Conservation (phyloP, 1,140 invertebrate species). For the Leptopilina boulardi region DNA sequence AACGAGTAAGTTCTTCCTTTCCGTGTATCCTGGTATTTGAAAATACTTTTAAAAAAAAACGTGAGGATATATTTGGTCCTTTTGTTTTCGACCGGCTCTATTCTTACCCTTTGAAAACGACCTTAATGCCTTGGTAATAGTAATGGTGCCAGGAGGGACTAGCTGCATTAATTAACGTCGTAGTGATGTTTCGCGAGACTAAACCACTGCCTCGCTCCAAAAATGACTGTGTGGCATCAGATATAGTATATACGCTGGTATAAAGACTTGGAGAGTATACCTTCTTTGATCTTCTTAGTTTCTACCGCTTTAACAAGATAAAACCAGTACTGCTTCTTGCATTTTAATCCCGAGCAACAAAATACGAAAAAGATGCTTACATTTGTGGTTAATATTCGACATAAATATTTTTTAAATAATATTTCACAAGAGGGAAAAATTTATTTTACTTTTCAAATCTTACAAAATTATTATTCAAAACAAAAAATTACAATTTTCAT, state of each 20-base stretch:
- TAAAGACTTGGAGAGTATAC: constrained; percentile 33
- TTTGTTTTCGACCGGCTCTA: constrained; percentile 17
- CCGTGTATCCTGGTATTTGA: neutral
- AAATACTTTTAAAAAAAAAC: neutral
- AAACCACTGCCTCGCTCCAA: constrained; percentile 32
- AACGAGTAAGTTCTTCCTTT: neutral
- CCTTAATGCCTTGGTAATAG: constrained; percentile 27
- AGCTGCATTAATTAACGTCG: constrained; percentile 64
- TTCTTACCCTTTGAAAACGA: constrained; percentile 25
- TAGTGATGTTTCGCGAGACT: constrained; percentile 48
- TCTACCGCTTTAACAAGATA: constrained; percentile 22
- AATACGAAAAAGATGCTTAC: constrained; percentile 1
- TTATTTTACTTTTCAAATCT: too few species aligned
- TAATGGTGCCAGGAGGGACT: constrained; percentile 51
- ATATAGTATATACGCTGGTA: constrained; percentile 29
- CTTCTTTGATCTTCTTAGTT: constrained; percentile 48
- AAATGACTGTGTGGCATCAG: constrained; percentile 29
- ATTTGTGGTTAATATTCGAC: neutral
- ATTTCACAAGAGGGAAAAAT: too few species aligned
- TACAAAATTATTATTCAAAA: too few species aligned
- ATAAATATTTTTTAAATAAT: too few species aligned
- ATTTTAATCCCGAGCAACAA: neutral
- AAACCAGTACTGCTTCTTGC: constrained; percentile 22
- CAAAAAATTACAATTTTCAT: too few species aligned
- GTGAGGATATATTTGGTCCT: neutral